Evolutionary conservation across 1,140 invertebrate genomes (phyloP).

Genomic region (Brevipalpus yothersi): DNA sequence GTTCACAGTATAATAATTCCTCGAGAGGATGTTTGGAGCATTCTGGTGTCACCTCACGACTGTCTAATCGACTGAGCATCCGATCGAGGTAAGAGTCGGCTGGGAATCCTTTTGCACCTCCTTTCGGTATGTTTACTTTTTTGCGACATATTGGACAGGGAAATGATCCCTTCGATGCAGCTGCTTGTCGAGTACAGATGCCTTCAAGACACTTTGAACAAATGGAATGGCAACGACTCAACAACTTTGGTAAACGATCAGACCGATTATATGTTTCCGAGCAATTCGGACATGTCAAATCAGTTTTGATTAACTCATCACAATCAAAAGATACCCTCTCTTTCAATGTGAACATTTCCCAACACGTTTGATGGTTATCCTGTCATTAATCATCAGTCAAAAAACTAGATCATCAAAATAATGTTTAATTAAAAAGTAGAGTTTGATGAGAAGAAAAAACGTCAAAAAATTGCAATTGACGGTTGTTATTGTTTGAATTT

Average conservation of each 20-base stretch:
- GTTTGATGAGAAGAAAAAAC: too few relatives aligned
- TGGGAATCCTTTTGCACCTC: constrained; percentile 73
- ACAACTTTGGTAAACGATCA: constrained; percentile 76
- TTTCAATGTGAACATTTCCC: too few relatives aligned
- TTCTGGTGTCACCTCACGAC: constrained; percentile 71
- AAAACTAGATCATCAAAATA: too few relatives aligned
- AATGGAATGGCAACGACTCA: too few relatives aligned
- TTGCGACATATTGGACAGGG: constrained; percentile 83
- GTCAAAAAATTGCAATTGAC: too few relatives aligned
- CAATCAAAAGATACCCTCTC: constrained; percentile 92
- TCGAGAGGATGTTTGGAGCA: constrained; percentile 53
- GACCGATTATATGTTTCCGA: constrained; percentile 66
- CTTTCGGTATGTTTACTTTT: constrained; percentile 61
- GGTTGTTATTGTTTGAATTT: too few relatives aligned
- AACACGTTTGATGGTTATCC: too few relatives aligned
- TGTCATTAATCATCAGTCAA: too few relatives aligned
- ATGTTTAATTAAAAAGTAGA: too few relatives aligned
- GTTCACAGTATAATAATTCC: constrained; percentile 78
- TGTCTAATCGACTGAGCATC: constrained; percentile 69
- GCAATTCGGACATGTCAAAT: constrained; percentile 83
- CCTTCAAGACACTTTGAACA: constrained; percentile 66
- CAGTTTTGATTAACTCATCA: constrained; percentile 90
- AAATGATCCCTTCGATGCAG: constrained; percentile 31
- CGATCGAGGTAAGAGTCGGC: constrained; percentile 83
- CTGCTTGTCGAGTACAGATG: constrained; percentile 40